Conservation (phyloP, 2,888 invertebrate species). For the Aspidiotus rigidus region DNA sequence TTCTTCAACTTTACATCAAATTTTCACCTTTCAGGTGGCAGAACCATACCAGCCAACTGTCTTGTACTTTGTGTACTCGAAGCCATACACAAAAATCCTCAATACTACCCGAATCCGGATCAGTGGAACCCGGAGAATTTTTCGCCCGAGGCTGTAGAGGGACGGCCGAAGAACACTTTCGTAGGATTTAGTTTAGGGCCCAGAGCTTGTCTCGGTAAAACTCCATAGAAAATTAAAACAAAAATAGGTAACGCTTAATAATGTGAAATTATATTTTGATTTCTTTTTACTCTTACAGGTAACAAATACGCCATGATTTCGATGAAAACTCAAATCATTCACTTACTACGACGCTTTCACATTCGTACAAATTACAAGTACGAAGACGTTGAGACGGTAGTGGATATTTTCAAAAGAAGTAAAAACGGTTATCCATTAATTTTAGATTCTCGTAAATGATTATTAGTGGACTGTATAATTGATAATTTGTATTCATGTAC, state of each 20-base stretch:
- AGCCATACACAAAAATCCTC: conserved; percentile 11
- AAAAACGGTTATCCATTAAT: conserved; percentile 12
- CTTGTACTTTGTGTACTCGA: background rate
- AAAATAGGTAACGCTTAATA: too few relatives aligned
- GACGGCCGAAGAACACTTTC: conserved; percentile 1
- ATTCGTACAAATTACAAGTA: background rate
- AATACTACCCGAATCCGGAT: background rate
- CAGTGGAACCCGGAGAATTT: conserved; percentile 13
- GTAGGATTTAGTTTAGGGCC: conserved; percentile 12
- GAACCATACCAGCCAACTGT: conserved; percentile 8
- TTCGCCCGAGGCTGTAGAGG: background rate
- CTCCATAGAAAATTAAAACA: background rate
- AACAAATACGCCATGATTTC: conserved; percentile 14
- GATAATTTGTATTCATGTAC: too few relatives aligned
- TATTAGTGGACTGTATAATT: too few relatives aligned
- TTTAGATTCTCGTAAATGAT: background rate
- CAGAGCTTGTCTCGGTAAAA: conserved; percentile 8
- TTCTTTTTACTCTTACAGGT: background rate
- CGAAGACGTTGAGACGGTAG: background rate
- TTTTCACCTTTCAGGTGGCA: background rate
- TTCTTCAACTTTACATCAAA: too few relatives aligned
- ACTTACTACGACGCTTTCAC: background rate
- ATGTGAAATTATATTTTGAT: too few relatives aligned
- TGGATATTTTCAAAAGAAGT: conserved; percentile 7
- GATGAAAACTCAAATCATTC: conserved; percentile 13